These are phyloP conservation scores for Prunella strophiata DNA, from an alignment of 2,797 vertebrate genomes.

Conservation along the genomic window DNA sequence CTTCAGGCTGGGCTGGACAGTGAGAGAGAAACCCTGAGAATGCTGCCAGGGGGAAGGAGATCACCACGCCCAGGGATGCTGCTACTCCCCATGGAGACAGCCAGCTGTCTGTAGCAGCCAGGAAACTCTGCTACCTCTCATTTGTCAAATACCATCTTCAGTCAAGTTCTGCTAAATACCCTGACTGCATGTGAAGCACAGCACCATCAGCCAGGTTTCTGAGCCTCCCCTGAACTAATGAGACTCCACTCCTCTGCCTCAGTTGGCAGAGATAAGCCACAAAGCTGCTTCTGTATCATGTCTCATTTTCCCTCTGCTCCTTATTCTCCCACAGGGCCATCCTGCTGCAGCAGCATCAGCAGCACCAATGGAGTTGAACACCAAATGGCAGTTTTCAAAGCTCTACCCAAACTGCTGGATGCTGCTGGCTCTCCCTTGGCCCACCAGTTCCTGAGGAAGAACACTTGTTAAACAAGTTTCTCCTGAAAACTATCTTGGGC, in stretches of 20 bases:
- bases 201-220: neutral
- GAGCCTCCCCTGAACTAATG: neutral
- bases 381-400: neutral
- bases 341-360: neutral
- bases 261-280: neutral
- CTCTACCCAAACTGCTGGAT: neutral
- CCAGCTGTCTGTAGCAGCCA: neutral
- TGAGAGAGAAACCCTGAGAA: neutral
- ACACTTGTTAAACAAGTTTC: neutral
- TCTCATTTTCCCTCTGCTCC: neutral
- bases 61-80: neutral
- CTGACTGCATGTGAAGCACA: rapidly evolving
- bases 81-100: neutral
- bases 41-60: rapidly evolving
- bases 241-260: neutral
- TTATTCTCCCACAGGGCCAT: neutral
- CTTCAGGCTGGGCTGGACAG: neutral
- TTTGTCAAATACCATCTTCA: neutral
- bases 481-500: neutral
- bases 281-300: neutral
- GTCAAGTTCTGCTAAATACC: neutral
- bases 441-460: neutral
- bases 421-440: neutral
- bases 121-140: neutral
- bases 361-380: neutral